Percentiles rank a stretch among this genome's conserved stretches.
These are phyloP conservation scores for Pyrocoelia pectoralis DNA, from an alignment of 2,888 invertebrate species.

Conservation along the genomic window DNA sequence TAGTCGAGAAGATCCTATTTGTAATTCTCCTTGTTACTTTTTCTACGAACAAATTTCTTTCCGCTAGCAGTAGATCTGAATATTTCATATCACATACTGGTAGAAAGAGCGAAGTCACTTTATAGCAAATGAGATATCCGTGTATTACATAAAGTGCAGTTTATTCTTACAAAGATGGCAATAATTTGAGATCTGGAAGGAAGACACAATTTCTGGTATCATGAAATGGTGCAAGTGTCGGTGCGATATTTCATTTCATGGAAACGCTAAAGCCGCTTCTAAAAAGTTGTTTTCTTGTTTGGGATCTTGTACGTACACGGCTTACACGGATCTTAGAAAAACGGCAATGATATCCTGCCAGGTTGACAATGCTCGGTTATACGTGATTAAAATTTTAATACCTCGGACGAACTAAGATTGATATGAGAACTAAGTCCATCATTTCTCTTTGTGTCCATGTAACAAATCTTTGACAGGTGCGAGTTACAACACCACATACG, in stretches of 20 bases:
- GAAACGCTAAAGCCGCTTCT: constrained; percentile 27
- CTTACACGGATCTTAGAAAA: constrained; percentile 26
- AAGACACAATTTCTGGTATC: constrained; percentile 46
- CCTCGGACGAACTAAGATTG: neutral
- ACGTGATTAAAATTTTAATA: constrained; percentile 26
- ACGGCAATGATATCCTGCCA: constrained; percentile 3
- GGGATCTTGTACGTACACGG: constrained; percentile 28
- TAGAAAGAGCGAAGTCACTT: constrained; percentile 40
- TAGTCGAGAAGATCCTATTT: constrained; percentile 2
- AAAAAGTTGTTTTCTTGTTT: constrained; percentile 33
- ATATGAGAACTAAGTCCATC: neutral
- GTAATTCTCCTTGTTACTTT: constrained; percentile 26
- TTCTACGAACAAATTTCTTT: constrained; percentile 33
- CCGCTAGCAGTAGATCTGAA: constrained; percentile 26
- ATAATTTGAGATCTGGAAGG: constrained; percentile 41
- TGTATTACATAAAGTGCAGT: constrained; percentile 43
- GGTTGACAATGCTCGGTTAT: constrained; percentile 22
- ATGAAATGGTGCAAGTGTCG: constrained; percentile 39
- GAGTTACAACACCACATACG: too few species aligned
- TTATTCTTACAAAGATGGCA: constrained; percentile 43
- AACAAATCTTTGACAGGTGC: too few species aligned
- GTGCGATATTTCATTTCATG: constrained; percentile 34
- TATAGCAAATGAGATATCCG: constrained; percentile 45
- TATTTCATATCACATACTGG: constrained; percentile 37
- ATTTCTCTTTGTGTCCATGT: too few species aligned